Conservation (phyloP, 2,888 invertebrate genomes). For the Scaeva pyrastri region DNA sequence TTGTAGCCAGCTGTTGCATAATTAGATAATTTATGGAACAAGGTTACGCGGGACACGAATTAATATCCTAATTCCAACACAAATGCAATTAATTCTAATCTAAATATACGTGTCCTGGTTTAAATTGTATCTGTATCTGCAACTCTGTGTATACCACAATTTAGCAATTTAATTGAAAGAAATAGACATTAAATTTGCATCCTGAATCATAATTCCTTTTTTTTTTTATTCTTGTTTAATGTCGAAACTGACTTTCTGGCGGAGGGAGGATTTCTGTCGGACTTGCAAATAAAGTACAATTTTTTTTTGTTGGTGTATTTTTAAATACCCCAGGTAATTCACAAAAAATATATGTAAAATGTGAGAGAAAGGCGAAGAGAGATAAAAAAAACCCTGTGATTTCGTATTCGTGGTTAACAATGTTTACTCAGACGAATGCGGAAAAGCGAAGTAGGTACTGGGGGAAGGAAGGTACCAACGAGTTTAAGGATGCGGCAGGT, state of each 20-base stretch:
- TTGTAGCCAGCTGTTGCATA: too few species aligned
- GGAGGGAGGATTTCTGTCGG: neutral
- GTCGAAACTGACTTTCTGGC: neutral
- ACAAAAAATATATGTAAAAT: neutral
- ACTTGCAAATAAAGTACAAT: slow-evolving; percentile 13
- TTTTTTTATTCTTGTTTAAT: neutral
- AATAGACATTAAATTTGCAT: slow-evolving; percentile 5
- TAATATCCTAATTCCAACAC: neutral
- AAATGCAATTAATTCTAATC: neutral
- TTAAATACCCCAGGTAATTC: neutral
- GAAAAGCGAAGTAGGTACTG: neutral
- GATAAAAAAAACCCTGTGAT: slow-evolving; percentile 6
- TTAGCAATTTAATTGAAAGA: neutral
- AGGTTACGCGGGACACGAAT: too few species aligned
- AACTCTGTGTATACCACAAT: neutral
- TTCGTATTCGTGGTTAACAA: slow-evolving; percentile 15
- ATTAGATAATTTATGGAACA: too few species aligned
- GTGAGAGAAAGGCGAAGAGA: neutral
- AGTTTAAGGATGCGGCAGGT: too few species aligned
- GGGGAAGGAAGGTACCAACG: neutral
- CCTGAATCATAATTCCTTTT: neutral
- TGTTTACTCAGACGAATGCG: neutral
- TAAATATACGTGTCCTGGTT: neutral
- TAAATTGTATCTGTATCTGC: too few species aligned
- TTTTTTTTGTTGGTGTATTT: neutral